phyloP scores from a whole-genome alignment of 2,797 vertebrate species.

The Malurus leucopterus region DNA sequence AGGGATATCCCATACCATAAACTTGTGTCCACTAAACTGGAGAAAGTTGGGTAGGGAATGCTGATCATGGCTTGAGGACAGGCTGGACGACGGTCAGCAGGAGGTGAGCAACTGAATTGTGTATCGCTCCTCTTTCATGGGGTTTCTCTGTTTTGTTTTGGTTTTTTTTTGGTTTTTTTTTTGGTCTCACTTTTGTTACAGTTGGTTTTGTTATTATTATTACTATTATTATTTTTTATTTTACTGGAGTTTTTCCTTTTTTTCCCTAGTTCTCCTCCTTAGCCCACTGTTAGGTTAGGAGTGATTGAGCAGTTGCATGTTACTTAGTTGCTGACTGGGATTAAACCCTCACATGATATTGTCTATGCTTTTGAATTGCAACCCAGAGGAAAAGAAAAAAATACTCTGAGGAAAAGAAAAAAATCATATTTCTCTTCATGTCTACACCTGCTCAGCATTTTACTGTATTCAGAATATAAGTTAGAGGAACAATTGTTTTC shows the following conservation, averaged over 20 bases:
- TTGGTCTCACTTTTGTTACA: accelerated
- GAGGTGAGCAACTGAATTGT: background rate
- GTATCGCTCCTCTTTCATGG: background rate
- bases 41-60: background rate
- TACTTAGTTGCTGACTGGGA: background rate
- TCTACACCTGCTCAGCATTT: background rate
- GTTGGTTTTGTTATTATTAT: background rate
- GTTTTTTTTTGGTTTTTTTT: too few relatives aligned
- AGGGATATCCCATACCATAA: background rate
- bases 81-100: accelerated
- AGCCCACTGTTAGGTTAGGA: background rate
- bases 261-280: background rate
- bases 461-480: background rate
- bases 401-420: background rate
- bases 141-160: too few relatives aligned
- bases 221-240: background rate
- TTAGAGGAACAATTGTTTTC: background rate
- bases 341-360: background rate
- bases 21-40: background rate
- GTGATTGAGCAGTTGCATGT: too few relatives aligned
- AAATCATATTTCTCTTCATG: background rate
- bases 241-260: background rate
- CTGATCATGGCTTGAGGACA: background rate
- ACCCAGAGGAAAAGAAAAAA: background rate
- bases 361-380: background rate